Conservation (phyloP, 1,140 invertebrate species). For the Drosophila serrata region DNA sequence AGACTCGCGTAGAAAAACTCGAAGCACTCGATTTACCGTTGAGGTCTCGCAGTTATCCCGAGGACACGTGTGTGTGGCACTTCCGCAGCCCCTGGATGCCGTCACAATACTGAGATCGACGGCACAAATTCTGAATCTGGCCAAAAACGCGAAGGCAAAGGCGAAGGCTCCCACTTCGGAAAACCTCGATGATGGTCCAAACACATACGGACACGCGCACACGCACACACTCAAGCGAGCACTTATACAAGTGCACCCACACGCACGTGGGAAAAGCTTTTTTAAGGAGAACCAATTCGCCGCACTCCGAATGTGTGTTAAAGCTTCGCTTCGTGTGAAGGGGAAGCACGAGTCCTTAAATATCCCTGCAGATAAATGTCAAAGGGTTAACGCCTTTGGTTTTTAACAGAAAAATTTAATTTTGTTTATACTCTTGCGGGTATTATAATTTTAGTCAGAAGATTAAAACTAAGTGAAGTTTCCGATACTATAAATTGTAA, state of each 20-base stretch:
- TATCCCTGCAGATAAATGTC: neutral
- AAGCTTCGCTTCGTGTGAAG: slow-evolving; percentile 5
- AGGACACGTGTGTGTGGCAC: slow-evolving; percentile 60
- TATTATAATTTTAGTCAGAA: too few relatives aligned
- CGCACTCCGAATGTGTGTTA: slow-evolving; percentile 62
- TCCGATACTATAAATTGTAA: too few relatives aligned
- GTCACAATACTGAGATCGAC: slow-evolving; percentile 65
- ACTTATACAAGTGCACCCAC: slow-evolving; percentile 1
- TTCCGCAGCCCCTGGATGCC: slow-evolving; percentile 64
- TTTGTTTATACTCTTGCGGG: too few relatives aligned
- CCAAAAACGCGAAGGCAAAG: slow-evolving; percentile 33
- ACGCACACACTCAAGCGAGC: slow-evolving; percentile 18
- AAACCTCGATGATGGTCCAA: slow-evolving; percentile 28
- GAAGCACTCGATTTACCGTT: slow-evolving; percentile 22
- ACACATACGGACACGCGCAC: slow-evolving; percentile 31
- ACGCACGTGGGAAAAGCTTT: slow-evolving; percentile 15
- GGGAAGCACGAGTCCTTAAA: slow-evolving; percentile 3
- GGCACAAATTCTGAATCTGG: slow-evolving; percentile 32
- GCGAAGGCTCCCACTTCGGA: slow-evolving; percentile 54
- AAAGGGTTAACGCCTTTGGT: neutral
- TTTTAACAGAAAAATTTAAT: neutral
- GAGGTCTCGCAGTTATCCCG: slow-evolving; percentile 3
- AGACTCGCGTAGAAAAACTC: slow-evolving; percentile 2
- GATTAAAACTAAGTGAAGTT: too few relatives aligned
- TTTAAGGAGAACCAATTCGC: slow-evolving; percentile 36